These are phyloP conservation scores for Dryomyza anilis DNA, from an alignment of 2,888 invertebrate genomes.

Conservation along the genomic window DNA sequence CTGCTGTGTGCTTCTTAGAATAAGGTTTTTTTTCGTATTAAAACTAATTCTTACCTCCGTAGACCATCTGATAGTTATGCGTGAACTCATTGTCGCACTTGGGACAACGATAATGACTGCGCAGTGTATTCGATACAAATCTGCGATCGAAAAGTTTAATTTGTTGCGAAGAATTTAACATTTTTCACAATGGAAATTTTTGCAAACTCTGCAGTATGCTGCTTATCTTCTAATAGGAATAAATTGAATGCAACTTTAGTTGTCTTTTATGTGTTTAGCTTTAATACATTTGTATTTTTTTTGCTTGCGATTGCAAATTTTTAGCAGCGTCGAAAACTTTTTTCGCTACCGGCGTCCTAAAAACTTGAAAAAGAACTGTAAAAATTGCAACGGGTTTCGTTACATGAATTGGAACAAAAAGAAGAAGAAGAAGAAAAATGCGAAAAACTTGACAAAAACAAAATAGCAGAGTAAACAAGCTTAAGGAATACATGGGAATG, in stretches of 20 bases:
- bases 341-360: neutral
- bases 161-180: conserved; percentile 19
- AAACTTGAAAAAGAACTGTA: conserved; percentile 5
- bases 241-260: neutral
- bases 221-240: neutral
- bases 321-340: neutral
- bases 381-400: conserved; percentile 9
- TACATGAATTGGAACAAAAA: too few species aligned
- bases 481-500: too few species aligned
- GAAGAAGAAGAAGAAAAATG: neutral
- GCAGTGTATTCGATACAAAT: conserved; percentile 46
- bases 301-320: neutral
- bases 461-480: neutral
- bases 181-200: neutral
- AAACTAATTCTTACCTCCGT: conserved; percentile 29
- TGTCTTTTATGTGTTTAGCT: neutral
- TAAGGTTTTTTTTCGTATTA: too few species aligned
- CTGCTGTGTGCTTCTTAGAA: neutral
- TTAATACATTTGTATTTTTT: neutral
- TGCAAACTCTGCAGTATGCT: neutral
- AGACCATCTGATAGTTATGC: conserved; percentile 17
- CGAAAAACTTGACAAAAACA: neutral
- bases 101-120: conserved; percentile 44
- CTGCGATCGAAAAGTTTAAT: conserved; percentile 47
- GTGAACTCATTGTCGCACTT: conserved; percentile 47